Evolutionary conservation across 2,113 vertebrate species (phyloP).

Genomic region (Tetraodon nigroviridis): DNA sequence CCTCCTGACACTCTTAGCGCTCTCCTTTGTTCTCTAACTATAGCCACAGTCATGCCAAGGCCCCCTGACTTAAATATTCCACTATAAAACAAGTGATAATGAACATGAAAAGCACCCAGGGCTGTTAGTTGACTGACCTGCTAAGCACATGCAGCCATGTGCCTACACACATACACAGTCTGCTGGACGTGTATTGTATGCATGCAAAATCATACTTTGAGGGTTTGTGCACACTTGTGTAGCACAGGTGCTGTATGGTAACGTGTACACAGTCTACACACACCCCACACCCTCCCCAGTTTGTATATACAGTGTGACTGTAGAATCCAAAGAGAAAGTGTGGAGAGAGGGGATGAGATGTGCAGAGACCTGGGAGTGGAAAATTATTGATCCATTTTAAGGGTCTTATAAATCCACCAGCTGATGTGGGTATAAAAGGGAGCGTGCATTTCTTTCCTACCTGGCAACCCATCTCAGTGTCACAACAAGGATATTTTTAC

Average conservation of each 20-base stretch:
- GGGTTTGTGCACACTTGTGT: conserved; percentile 20
- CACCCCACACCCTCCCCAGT: conserved; percentile 1
- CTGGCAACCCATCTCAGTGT: conserved; percentile 65
- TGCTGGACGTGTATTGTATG: conserved; percentile 33
- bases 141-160: conserved; percentile 46
- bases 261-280: conserved; percentile 11
- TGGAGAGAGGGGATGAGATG: conserved; percentile 59
- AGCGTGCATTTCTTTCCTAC: conserved; percentile 60
- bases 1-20: conserved; percentile 60
- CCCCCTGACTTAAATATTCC: conserved; percentile 75
- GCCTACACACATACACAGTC: conserved; percentile 21
- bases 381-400: conserved; percentile 73
- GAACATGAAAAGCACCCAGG: conserved; percentile 65
- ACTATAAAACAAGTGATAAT: conserved; percentile 76
- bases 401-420: conserved; percentile 65
- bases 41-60: conserved; percentile 71
- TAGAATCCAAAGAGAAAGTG: conserved; percentile 58
- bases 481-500: conserved; percentile 69
- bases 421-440: conserved; percentile 68
- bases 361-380: conserved; percentile 62
- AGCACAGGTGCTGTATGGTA: conserved; percentile 30
- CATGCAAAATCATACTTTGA: conserved; percentile 31
- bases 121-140: conserved; percentile 58
- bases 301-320: conserved; percentile 36
- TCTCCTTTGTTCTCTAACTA: conserved; percentile 78